Evolutionary conservation across 1,140 invertebrate species (phyloP).

Genomic region (Copidosoma floridanum): DNA sequence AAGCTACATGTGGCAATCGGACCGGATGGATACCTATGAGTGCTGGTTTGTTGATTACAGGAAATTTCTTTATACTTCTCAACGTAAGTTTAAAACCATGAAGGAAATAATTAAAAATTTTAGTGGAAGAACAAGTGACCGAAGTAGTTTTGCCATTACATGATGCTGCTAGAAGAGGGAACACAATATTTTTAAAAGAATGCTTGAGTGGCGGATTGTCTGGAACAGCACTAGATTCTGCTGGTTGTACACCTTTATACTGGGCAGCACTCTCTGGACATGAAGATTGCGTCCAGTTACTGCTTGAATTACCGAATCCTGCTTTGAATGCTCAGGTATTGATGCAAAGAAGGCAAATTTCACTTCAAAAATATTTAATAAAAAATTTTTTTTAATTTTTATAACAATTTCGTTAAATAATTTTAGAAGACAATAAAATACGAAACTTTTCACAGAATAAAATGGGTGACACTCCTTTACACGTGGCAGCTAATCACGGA

Average conservation of each 20-base stretch:
- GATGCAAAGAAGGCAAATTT: conserved; percentile 2
- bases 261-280: conserved; percentile 67
- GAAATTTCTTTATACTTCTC: no score
- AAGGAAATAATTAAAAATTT: conserved; percentile 16
- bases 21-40: conserved; percentile 67
- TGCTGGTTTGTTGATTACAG: conserved; percentile 58
- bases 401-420: background rate
- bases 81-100: no score
- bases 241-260: conserved; percentile 69
- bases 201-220: conserved; percentile 68
- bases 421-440: conserved; percentile 16
- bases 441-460: conserved; percentile 51
- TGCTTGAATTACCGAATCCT: conserved; percentile 52
- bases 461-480: conserved; percentile 66
- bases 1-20: conserved; percentile 62
- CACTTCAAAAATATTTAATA: conserved; percentile 5
- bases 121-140: conserved; percentile 66
- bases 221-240: conserved; percentile 68
- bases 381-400: conserved; percentile 5
- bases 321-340: conserved; percentile 55
- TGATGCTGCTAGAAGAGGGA: conserved; percentile 71
- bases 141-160: conserved; percentile 67
- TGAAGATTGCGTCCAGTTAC: conserved; percentile 57
- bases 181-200: conserved; percentile 64
- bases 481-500: conserved; percentile 61